Evolutionary conservation across 2,113 vertebrate genomes (phyloP).

Genomic region (Elgaria multicarinata): DNA sequence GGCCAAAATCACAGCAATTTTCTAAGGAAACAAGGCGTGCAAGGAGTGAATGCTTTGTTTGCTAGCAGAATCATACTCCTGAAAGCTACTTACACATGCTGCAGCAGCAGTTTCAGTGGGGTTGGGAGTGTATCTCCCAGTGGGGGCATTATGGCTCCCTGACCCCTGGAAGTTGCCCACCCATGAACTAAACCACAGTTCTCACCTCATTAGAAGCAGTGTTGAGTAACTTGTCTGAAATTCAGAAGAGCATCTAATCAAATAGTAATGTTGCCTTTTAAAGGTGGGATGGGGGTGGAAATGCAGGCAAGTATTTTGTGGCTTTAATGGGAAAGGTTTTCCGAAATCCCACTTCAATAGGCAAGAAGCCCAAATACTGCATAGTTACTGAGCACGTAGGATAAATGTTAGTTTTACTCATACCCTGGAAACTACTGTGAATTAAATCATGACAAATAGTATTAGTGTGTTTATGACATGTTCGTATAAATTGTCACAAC

Average conservation of each 20-base stretch:
- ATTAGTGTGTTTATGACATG: neutral
- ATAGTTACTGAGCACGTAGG: slow-evolving; percentile 36
- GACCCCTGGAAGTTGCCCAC: too few relatives aligned
- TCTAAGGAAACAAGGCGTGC: too few relatives aligned
- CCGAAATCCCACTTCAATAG: slow-evolving; percentile 10
- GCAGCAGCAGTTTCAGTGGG: too few relatives aligned
- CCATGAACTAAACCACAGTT: neutral
- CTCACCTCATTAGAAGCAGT: neutral
- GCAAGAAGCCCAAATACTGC: slow-evolving; percentile 56
- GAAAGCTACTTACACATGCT: too few relatives aligned
- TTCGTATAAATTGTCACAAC: slow-evolving; percentile 12
- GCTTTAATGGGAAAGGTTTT: slow-evolving; percentile 43
- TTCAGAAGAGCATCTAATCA: slow-evolving; percentile 19
- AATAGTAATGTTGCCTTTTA: slow-evolving; percentile 30
- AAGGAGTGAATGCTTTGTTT: too few relatives aligned
- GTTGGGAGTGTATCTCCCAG: too few relatives aligned
- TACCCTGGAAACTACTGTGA: slow-evolving; percentile 45
- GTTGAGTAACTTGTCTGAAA: neutral
- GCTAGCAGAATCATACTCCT: too few relatives aligned
- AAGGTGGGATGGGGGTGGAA: neutral
- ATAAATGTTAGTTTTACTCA: slow-evolving; percentile 48
- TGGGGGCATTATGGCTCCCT: too few relatives aligned
- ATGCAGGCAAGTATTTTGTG: slow-evolving; percentile 26
- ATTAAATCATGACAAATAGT: slow-evolving; percentile 4
- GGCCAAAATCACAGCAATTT: too few relatives aligned